Evolutionary conservation across 2,113 vertebrate genomes (phyloP).

Genomic region (Ceratotherium simum): DNA sequence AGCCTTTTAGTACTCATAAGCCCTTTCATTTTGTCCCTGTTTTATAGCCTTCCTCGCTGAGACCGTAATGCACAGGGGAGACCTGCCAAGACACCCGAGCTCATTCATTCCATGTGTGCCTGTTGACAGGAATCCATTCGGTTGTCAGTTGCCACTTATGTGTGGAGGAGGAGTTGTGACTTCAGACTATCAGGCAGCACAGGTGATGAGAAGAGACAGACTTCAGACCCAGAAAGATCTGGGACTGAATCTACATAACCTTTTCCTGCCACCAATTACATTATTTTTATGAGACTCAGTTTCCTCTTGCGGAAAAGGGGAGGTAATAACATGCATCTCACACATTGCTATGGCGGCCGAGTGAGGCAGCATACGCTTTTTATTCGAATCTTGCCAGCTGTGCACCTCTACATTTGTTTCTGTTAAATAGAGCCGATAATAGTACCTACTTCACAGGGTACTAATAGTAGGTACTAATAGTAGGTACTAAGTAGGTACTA

Average conservation of each 20-base stretch:
- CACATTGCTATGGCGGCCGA: not conserved
- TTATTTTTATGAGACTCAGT: not conserved
- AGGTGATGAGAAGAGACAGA: not conserved
- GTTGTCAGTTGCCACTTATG: slow-evolving; percentile 63
- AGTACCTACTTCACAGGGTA: not conserved
- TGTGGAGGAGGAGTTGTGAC: not conserved
- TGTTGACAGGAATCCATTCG: slow-evolving; percentile 55
- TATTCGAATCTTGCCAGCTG: not conserved
- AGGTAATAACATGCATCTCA: not conserved
- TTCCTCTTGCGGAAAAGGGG: not conserved
- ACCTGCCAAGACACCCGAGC: slow-evolving; percentile 39
- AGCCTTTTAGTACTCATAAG: slow-evolving; percentile 70
- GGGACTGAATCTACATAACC: not conserved
- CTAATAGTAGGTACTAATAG: no score
- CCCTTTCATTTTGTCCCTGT: slow-evolving; percentile 63
- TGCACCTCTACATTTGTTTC: not conserved
- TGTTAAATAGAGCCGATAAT: not conserved
- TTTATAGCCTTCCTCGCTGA: slow-evolving; percentile 67
- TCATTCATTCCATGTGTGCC: not conserved
- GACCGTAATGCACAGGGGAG: slow-evolving; percentile 31
- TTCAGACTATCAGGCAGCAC: not conserved
- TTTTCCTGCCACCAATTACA: not conserved
- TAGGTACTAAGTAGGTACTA: no score
- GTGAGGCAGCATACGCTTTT: not conserved
- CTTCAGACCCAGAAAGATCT: not conserved